phyloP scores from a whole-genome alignment of 2,113 vertebrate species.

The Tragulus kanchil region DNA sequence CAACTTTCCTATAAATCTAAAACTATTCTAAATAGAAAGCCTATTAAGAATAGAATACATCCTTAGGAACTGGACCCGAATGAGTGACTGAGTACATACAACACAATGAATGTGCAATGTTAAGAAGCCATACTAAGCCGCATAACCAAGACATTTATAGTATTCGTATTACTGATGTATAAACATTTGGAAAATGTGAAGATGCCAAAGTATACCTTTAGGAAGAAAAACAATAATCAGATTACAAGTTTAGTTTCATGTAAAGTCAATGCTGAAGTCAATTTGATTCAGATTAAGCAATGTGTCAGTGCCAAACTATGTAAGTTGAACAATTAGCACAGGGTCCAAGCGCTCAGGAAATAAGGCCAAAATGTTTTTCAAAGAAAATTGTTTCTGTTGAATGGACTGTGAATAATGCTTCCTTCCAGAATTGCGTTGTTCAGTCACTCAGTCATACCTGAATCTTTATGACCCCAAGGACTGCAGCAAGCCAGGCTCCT shows the following conservation, averaged over 20 bases:
- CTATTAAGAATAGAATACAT: neutral
- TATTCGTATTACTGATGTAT: constrained; percentile 87
- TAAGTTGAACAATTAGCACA: constrained; percentile 74
- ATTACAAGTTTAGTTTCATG: constrained; percentile 75
- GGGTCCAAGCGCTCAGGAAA: constrained; percentile 69
- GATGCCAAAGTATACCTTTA: constrained; percentile 89
- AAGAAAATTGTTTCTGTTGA: too few relatives aligned
- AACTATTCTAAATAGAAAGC: neutral
- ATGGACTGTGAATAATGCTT: neutral
- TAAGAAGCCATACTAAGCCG: constrained; percentile 91
- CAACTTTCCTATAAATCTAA: neutral
- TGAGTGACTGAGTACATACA: neutral
- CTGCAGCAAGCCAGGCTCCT: too few relatives aligned
- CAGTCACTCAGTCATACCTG: too few relatives aligned
- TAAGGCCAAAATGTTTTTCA: too few relatives aligned
- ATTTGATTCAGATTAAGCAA: constrained; percentile 75
- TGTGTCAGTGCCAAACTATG: constrained; percentile 71
- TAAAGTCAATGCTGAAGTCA: constrained; percentile 67
- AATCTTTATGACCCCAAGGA: too few relatives aligned
- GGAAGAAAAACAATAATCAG: constrained; percentile 90
- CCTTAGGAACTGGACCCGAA: neutral
- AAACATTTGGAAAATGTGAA: constrained; percentile 87
- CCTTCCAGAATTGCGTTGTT: too few relatives aligned
- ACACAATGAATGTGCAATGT: constrained; percentile 94
- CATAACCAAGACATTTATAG: constrained; percentile 93